Evolutionary conservation across 2,797 vertebrate species (phyloP), one percentile per base, ranked within the genome.

Genomic region (Phrynocephalus vlangalii): DNA sequence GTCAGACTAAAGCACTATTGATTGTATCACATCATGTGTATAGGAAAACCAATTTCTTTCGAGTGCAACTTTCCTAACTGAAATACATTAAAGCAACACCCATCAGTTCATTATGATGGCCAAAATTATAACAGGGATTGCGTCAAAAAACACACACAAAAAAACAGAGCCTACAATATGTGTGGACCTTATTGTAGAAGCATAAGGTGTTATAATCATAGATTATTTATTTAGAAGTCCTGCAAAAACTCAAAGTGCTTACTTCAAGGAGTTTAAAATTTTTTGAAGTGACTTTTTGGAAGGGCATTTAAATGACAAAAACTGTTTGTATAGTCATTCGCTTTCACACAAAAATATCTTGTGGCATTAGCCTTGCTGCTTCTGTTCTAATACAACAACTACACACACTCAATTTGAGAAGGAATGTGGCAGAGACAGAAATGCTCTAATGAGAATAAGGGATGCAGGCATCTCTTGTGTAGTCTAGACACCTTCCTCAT

Each of bases 31-130:
- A 97, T 98, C 97, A 97, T 97, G 96, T 97, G 96, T 97, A 97
- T 96, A 97, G 97, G 96, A 97, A 97, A 98, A 97, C 96, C 96
- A 97, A 97, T 98, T 97, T 97, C 97, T 97, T 97, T 96, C 96
- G 97, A 98, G 97, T 97, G 96, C 95, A 94, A 96, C 96, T 96
- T 85, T 97, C 96, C 97, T 97, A 97, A 97, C 95, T 95, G 95
- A 97, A 98, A 97, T 96, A 96, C 93, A 94, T 97, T 97, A 96
- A 94, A 96, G 94, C 77, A 90, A 94, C 94, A 95, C 93, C 95
- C 95, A 92, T 95, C 95, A 95, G 93, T 96, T 97, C 96, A 96
- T 96, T 96, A 96, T 92, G 94, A 95, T 90, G 93, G 89, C 91
- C 79, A 73, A 92, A 96, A 95, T 97, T 94, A 94, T 94, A 0